Base-by-base conservation (phyloP, 2,888 invertebrate species). In the Microchrysa polita region DNA sequence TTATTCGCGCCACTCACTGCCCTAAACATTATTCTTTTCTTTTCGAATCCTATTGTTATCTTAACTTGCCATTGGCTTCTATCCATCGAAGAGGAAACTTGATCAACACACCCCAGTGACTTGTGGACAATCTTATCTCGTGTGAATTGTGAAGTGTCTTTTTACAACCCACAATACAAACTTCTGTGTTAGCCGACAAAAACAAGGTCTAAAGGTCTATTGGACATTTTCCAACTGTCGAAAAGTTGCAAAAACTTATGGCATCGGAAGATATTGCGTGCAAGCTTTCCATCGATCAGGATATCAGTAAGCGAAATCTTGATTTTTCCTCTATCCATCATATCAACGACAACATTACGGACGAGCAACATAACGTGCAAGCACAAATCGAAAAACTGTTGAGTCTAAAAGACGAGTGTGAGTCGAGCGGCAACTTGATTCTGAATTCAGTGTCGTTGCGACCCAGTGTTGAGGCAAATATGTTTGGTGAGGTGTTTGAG, bases 401-500 rank as follows among this genome's bases (percentile, higher is more conserved):
- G 22, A 23, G 23, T 14, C 18, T 23, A 10, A 42, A 48, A 14
- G 23, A n/a, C 7, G 67, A 67, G 18, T 63, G 40, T 22, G 42
- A 65, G 10, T 65, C 12, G 2, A 18, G 5, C 2, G 12, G 5
- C 4, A 57, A 7, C 20, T 22, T 18, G 18, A 57, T 5, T 23
- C 12, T 16, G 14, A 48, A 48, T 48, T n/a, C 10, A 48, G 12
- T n/a, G 2, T 18, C 27, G 27, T 34, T 7, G 27, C 27, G 27
- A 34, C 27, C 57, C 5, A 57, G 42, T 42, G 27, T 76, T 42
- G 77, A 78, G 73, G 73, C 60, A 34, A 77, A 73, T 27, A 81
- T 78, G 82, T 82, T 74, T 78, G 81, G 77, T 78, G 82, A 79
- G 78, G 81, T 72, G 78, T 83, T 81, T 65, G 84, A 83, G 65